Evolutionary conservation across 2,888 invertebrate genomes (phyloP).

Genomic region (Hartigia nigra): DNA sequence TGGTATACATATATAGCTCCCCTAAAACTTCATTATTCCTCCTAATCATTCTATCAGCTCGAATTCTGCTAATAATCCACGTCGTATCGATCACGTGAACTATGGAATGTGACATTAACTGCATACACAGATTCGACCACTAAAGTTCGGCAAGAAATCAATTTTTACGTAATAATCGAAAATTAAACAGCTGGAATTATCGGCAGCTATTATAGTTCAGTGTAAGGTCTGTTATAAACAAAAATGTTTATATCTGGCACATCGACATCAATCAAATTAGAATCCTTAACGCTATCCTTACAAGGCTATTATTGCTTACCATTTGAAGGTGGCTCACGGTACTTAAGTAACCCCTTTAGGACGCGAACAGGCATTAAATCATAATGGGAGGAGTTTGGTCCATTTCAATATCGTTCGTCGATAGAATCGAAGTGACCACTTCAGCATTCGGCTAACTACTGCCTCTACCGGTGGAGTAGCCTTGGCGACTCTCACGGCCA

Average conservation of each 20-base stretch:
- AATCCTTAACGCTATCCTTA: slow-evolving; percentile 19
- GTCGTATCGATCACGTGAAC: neutral
- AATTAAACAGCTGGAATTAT: neutral
- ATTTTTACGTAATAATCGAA: neutral
- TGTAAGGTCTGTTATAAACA: slow-evolving; percentile 6
- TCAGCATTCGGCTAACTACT: neutral
- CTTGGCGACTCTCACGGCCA: neutral
- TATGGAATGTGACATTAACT: neutral
- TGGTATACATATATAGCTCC: neutral
- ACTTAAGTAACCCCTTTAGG: slow-evolving; percentile 26
- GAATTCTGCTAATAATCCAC: neutral
- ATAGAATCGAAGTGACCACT: slow-evolving; percentile 12
- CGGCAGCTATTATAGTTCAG: slow-evolving; percentile 10
- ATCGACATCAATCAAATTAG: slow-evolving; percentile 25
- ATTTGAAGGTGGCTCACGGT: slow-evolving; percentile 26
- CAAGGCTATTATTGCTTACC: slow-evolving; percentile 25
- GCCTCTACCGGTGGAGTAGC: slow-evolving; percentile 3
- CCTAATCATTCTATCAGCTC: neutral
- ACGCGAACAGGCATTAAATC: slow-evolving; percentile 33
- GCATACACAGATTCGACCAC: neutral
- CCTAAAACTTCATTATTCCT: neutral
- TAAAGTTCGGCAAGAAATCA: neutral
- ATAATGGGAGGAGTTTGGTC: slow-evolving; percentile 31
- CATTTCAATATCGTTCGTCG: slow-evolving; percentile 19
- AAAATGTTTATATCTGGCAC: neutral